Evolutionary conservation across 1,140 invertebrate genomes (phyloP).

Genomic region (Mizuhopecten yessoensis): DNA sequence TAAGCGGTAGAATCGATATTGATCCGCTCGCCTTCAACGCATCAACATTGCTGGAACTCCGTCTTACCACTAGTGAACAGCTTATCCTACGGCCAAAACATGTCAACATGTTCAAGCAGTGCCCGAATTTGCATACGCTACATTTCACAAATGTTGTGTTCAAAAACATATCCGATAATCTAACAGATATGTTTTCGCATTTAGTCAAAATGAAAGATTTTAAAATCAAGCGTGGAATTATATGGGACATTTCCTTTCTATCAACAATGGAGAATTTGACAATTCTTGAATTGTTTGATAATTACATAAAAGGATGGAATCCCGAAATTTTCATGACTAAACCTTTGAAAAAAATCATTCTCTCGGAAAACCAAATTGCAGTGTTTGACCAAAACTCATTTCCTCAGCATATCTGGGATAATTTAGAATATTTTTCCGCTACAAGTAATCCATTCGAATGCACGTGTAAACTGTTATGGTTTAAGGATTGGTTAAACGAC

Average conservation of each 20-base stretch:
- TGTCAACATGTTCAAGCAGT: not conserved
- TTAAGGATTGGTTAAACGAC: conserved; percentile 37
- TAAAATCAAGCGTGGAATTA: not conserved
- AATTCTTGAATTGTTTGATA: not conserved
- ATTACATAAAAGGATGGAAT: conserved; percentile 36
- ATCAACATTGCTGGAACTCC: not conserved
- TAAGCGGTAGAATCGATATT: not conserved
- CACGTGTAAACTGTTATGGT: conserved; percentile 46
- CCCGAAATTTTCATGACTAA: conserved; percentile 9
- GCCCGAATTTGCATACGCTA: not conserved
- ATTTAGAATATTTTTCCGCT: conserved; percentile 32
- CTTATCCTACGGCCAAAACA: not conserved
- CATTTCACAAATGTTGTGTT: conserved; percentile 8
- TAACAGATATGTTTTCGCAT: not conserved
- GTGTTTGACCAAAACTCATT: conserved; percentile 49
- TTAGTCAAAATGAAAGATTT: not conserved
- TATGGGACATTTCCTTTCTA: conserved; percentile 37
- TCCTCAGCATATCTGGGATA: not conserved
- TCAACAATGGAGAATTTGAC: not conserved
- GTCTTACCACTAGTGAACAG: not conserved
- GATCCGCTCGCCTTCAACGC: not conserved
- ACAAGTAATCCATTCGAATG: conserved; percentile 41
- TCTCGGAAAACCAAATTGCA: conserved; percentile 44
- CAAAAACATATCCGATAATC: not conserved
- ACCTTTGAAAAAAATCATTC: not conserved